phyloP scores from a whole-genome alignment of 2,797 vertebrate genomes.

The Lacerta bilineata region DNA sequence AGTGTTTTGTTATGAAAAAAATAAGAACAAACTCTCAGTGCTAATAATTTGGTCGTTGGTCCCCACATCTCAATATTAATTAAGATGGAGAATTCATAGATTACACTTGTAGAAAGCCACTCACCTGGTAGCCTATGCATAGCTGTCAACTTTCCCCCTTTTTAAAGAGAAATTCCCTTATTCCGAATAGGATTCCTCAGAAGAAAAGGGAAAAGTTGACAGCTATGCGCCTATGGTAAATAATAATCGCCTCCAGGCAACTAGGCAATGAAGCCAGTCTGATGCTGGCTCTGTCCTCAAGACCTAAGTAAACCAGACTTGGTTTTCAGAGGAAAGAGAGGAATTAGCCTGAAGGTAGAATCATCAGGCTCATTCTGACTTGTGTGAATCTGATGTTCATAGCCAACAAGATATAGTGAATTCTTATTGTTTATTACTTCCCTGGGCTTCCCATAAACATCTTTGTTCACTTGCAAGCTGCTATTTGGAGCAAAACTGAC shows the following conservation, averaged over 20 bases:
- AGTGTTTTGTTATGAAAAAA: too few species aligned
- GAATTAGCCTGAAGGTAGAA: background rate
- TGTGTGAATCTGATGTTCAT: background rate
- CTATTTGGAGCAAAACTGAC: background rate
- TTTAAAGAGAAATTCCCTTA: too few species aligned
- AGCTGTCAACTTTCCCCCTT: too few species aligned
- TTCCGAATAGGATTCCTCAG: too few species aligned
- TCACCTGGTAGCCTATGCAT: background rate
- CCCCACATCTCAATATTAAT: background rate
- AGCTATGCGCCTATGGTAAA: too few species aligned
- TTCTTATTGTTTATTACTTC: background rate
- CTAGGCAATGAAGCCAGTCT: background rate
- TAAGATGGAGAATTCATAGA: background rate
- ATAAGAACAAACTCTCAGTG: background rate
- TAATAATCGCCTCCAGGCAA: background rate
- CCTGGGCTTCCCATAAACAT: background rate
- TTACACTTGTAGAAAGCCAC: background rate
- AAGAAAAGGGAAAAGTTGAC: too few species aligned
- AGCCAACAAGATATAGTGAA: background rate
- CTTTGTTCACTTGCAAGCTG: background rate
- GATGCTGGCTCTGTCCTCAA: background rate
- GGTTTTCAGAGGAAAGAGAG: background rate
- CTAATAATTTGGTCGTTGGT: background rate
- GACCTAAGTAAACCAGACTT: background rate
- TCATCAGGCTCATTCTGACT: background rate